Evolutionary conservation across 2,797 vertebrate species (phyloP).

Genomic region (Catostomus latipinnis): DNA sequence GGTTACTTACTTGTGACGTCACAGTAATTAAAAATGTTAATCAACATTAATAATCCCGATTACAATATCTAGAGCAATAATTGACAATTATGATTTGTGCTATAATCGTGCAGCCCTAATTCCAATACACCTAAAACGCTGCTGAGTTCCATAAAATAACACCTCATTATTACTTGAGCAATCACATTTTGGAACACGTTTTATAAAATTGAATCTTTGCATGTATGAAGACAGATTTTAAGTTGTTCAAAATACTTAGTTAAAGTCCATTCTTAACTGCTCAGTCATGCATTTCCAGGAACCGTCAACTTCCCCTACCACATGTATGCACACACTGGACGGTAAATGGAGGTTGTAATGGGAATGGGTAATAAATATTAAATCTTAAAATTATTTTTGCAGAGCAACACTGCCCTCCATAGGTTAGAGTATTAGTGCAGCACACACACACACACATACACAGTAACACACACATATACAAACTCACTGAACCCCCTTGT

Average conservation of each 20-base stretch:
- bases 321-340: background rate
- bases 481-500: slow-evolving; percentile 41
- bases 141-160: background rate
- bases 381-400: slow-evolving; percentile 10
- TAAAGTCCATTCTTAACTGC: slow-evolving; percentile 51
- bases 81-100: too few relatives aligned
- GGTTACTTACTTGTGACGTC: too few relatives aligned
- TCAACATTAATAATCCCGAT: too few relatives aligned
- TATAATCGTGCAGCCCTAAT: too few relatives aligned
- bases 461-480: background rate
- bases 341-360: background rate
- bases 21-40: too few relatives aligned
- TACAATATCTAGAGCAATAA: too few relatives aligned
- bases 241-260: slow-evolving; percentile 38
- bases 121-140: background rate
- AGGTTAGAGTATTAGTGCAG: slow-evolving; percentile 20
- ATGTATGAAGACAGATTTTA: slow-evolving; percentile 11
- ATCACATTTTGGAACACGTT: slow-evolving; percentile 14
- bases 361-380: slow-evolving; percentile 28
- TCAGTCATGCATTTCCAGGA: slow-evolving; percentile 59
- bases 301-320: slow-evolving; percentile 32
- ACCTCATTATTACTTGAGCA: slow-evolving; percentile 21
- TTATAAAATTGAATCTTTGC: background rate
- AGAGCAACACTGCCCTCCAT: slow-evolving; percentile 55
- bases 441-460: slow-evolving; percentile 16